Conservation (phyloP, 1,140 invertebrate species). For the Drosophila ficusphila region DNA sequence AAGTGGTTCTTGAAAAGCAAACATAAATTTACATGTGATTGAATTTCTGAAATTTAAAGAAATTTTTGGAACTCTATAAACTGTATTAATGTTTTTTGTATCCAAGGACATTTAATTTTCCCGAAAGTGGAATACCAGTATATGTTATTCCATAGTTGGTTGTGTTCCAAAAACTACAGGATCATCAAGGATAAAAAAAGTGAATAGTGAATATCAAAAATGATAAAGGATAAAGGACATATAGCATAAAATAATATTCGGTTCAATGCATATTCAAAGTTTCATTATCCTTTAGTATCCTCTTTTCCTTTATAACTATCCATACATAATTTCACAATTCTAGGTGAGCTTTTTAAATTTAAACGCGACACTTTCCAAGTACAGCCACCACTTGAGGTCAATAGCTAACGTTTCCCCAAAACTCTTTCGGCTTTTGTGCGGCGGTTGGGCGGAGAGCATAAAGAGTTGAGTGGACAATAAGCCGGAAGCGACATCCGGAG, state of each 20-base stretch:
- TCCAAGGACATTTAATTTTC: no score
- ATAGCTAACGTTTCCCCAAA: conserved; percentile 56
- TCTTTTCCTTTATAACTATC: not conserved
- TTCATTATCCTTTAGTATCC: not conserved
- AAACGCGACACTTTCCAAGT: conserved; percentile 35
- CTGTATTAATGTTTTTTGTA: no score
- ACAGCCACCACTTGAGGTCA: conserved; percentile 66
- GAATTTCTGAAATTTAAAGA: not conserved
- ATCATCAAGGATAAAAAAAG: not conserved
- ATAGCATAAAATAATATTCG: not conserved
- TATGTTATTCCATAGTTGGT: no score
- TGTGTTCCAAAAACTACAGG: no score
- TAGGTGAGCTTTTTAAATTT: conserved; percentile 5
- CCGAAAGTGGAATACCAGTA: no score
- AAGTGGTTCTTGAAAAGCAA: not conserved
- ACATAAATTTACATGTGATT: not conserved
- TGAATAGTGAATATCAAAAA: no score
- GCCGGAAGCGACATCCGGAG: conserved; percentile 82
- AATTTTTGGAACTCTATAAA: no score
- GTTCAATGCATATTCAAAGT: not conserved
- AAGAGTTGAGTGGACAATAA: conserved; percentile 72
- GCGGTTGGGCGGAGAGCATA: conserved; percentile 41
- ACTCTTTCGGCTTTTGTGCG: conserved; percentile 19
- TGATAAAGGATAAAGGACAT: not conserved
- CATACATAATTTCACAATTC: conserved; percentile 21